Evolutionary conservation across 2,888 invertebrate species (phyloP).

Genomic region (Globia sparganii): DNA sequence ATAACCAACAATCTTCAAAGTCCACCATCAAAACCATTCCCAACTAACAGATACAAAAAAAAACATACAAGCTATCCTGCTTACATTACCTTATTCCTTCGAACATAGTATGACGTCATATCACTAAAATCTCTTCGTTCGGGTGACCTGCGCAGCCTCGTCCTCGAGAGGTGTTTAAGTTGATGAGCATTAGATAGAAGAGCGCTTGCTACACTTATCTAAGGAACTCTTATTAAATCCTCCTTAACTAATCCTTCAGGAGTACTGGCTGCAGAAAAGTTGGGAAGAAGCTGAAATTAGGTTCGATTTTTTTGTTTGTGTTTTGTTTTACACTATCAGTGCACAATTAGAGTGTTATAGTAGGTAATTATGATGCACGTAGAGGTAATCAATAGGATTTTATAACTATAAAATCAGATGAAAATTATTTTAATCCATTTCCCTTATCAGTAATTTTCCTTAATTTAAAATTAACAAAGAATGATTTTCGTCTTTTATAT

Average conservation of each 20-base stretch:
- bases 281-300: neutral
- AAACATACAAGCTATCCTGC: neutral
- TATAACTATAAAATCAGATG: no score
- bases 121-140: constrained; percentile 46
- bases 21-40: neutral
- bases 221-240: constrained; percentile 89
- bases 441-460: no score
- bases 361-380: no score
- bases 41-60: neutral
- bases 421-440: no score
- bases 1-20: neutral
- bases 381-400: no score
- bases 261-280: constrained; percentile 77
- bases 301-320: neutral
- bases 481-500: neutral
- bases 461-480: neutral
- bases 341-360: neutral
- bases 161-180: constrained; percentile 75
- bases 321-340: neutral
- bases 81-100: neutral
- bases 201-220: constrained; percentile 86
- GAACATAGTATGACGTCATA: constrained; percentile 34
- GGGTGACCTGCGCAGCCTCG: constrained; percentile 59
- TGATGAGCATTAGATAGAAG: constrained; percentile 81
- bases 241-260: constrained; percentile 88